Evolutionary conservation across 2,113 vertebrate genomes (phyloP).

Genomic region (Narcine bancroftii): DNA sequence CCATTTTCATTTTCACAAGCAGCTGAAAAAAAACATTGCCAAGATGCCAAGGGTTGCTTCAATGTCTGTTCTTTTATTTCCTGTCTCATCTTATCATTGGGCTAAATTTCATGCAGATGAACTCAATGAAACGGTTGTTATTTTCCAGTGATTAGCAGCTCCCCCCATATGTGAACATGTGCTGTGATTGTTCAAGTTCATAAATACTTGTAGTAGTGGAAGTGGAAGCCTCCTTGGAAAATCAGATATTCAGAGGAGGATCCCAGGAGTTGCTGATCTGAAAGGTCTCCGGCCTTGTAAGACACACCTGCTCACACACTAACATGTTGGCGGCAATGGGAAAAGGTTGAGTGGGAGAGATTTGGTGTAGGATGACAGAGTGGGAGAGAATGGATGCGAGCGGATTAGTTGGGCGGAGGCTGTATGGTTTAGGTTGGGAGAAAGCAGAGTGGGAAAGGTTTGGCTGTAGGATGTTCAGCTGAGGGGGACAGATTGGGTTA

Average conservation of each 20-base stretch:
- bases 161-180: not conserved
- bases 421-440: too few relatives aligned
- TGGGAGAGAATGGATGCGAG: too few relatives aligned
- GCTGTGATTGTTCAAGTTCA: not conserved
- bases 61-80: not conserved
- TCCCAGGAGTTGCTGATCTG: not conserved
- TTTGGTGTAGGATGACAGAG: too few relatives aligned
- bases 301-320: not conserved
- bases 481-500: too few relatives aligned
- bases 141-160: slow-evolving; percentile 2
- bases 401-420: too few relatives aligned
- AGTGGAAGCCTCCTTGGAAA: not conserved
- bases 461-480: too few relatives aligned
- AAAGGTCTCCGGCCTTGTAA: not conserved
- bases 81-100: slow-evolving; percentile 9
- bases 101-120: not conserved
- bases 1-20: not conserved
- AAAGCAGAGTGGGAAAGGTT: too few relatives aligned
- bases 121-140: not conserved
- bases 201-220: not conserved
- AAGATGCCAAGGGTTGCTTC: not conserved
- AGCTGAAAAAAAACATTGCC: not conserved
- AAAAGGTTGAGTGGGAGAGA: too few relatives aligned
- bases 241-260: not conserved
- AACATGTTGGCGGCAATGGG: not conserved